Conservation (phyloP, 2,113 vertebrate genomes). For the Python bivittatus region DNA sequence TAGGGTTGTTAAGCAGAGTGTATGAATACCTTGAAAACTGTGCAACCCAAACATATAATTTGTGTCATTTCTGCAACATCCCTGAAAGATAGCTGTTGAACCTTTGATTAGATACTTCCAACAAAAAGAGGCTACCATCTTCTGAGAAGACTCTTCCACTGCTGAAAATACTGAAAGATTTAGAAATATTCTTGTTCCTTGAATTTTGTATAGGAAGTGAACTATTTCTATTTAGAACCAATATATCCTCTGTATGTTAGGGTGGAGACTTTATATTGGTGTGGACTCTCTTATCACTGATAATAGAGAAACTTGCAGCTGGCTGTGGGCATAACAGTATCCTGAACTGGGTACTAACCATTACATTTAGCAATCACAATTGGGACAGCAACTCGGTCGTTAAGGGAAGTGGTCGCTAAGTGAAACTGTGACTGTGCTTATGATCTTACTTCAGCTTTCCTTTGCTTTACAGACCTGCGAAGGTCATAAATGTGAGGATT, state of each 20-base stretch:
- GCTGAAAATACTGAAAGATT: too few species aligned
- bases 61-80: background rate
- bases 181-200: too few species aligned
- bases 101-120: background rate
- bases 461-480: background rate
- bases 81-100: background rate
- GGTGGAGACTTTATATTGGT: too few species aligned
- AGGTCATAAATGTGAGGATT: background rate
- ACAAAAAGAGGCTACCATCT: background rate
- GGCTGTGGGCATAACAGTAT: background rate
- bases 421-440: background rate
- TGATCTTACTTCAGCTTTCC: background rate
- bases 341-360: background rate
- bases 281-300: too few species aligned
- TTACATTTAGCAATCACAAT: background rate
- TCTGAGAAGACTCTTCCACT: background rate
- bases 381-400: background rate
- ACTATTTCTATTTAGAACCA: too few species aligned
- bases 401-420: background rate
- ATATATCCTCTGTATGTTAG: too few species aligned
- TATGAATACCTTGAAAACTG: background rate
- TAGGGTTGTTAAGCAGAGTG: background rate
- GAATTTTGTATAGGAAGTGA: too few species aligned
- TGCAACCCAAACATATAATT: background rate
- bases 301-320: background rate